A percentile compares a stretch with the other conserved stretches of the same genome.
Evolutionary conservation across 1,140 invertebrate genomes (phyloP).

Genomic region (Musca domestica): DNA sequence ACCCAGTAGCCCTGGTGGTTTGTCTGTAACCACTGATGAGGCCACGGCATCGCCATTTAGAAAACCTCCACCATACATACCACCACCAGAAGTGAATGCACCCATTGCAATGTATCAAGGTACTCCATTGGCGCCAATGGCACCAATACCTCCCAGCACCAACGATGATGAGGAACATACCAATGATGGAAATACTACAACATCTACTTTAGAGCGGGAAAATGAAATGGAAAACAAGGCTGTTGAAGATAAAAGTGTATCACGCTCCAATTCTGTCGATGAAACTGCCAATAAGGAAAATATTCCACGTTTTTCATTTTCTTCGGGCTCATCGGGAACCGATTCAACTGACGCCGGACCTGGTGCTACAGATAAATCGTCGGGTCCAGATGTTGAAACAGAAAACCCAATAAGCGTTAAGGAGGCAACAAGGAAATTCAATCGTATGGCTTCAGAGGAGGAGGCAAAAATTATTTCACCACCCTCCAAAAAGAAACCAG

Average conservation of each 20-base stretch:
- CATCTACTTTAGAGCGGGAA: conserved; percentile 21
- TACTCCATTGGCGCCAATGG: not conserved
- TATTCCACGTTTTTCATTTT: conserved; percentile 48
- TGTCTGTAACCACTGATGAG: conserved; percentile 40
- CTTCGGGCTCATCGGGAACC: conserved; percentile 36
- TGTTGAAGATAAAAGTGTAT: conserved; percentile 25
- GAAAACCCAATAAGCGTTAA: conserved; percentile 77
- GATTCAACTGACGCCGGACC: conserved; percentile 34
- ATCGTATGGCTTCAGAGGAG: conserved; percentile 80
- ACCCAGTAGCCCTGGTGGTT: conserved; percentile 39
- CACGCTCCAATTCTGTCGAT: conserved; percentile 41
- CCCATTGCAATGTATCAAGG: conserved; percentile 10
- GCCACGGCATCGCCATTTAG: conserved; percentile 35
- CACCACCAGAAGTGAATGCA: conserved; percentile 60
- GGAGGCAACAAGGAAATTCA: conserved; percentile 89
- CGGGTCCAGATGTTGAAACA: conserved; percentile 31
- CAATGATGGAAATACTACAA: conserved; percentile 11
- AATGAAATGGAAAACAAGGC: conserved; percentile 6
- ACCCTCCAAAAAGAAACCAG: conserved; percentile 61
- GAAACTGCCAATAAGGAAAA: conserved; percentile 43
- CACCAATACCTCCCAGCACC: conserved; percentile 27
- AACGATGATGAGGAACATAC: conserved; percentile 33
- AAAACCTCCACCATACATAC: conserved; percentile 66
- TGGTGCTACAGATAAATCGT: conserved; percentile 32
- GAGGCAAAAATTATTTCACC: conserved; percentile 61